Evolutionary conservation across 37 sponge, comb jelly and placozoan species (phyloP).

Genomic region (Geodia barretti): DNA sequence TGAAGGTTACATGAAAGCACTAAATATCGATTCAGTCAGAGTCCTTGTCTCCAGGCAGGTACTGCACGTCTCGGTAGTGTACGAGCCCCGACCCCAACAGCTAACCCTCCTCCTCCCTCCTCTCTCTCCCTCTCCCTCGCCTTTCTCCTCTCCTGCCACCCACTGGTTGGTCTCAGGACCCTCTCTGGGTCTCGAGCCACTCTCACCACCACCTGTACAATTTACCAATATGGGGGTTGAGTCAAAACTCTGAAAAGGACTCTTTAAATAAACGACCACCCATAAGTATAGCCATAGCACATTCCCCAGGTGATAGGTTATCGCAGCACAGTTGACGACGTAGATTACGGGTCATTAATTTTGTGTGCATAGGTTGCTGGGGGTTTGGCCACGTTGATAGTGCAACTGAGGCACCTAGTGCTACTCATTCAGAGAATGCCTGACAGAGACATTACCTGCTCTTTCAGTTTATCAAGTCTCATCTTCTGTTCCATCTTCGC

Average conservation of each 20-base stretch:
- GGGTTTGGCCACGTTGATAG: no score
- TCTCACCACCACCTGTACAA: slow-evolving; percentile 56
- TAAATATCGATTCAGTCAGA: no score
- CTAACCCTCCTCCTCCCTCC: slow-evolving; percentile 20
- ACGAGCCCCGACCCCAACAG: background rate
- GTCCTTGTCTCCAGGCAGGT: slow-evolving; percentile 77
- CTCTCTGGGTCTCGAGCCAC: slow-evolving; percentile 72
- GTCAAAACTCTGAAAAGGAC: no score
- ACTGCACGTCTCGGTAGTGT: slow-evolving; percentile 72
- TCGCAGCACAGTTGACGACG: no score
- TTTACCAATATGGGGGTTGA: background rate
- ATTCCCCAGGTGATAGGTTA: no score
- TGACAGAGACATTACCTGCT: slow-evolving; percentile 28
- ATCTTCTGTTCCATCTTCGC: slow-evolving; percentile 34
- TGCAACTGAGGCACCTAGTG: background rate
- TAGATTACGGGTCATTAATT: no score
- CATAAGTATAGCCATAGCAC: no score
- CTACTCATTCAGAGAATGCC: no score
- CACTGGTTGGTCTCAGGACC: slow-evolving; percentile 62
- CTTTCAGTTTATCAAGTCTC: slow-evolving; percentile 54
- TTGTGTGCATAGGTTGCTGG: no score
- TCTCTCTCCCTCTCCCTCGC: slow-evolving; percentile 44
- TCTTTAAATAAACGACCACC: no score
- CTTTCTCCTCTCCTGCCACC: slow-evolving; percentile 73
- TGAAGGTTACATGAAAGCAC: no score